Conservation (phyloP, 2,797 vertebrate genomes). For the Anguilla pacifica region DNA sequence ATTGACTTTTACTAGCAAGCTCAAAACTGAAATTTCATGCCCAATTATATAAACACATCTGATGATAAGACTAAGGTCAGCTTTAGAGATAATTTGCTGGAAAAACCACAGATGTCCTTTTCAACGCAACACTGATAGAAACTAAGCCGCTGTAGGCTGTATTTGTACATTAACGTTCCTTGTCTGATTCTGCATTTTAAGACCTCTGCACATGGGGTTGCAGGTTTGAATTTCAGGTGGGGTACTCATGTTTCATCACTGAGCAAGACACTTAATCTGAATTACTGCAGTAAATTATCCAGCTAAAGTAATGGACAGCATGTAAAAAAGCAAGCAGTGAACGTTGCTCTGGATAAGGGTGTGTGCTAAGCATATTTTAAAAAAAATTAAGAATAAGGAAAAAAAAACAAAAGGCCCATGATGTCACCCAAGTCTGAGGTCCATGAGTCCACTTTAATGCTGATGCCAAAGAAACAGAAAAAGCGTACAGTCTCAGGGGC, state of each 20-base stretch:
- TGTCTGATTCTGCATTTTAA: background rate
- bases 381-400: background rate
- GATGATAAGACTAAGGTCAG: background rate
- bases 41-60: background rate
- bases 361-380: background rate
- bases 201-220: background rate
- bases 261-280: background rate
- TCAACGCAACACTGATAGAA: background rate
- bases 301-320: background rate
- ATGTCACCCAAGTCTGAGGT: background rate
- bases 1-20: background rate
- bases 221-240: background rate
- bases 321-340: background rate
- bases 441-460: background rate
- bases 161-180: too few species aligned
- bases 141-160: background rate
- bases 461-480: too few species aligned
- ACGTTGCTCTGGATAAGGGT: background rate
- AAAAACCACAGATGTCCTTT: background rate
- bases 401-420: background rate
- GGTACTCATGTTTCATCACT: background rate
- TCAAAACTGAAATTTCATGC: background rate
- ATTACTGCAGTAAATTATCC: background rate
- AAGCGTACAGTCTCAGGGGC: too few species aligned
- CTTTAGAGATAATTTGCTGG: background rate